Evolutionary conservation across 2,113 vertebrate species (phyloP).

Genomic region (Clarias batrachus): DNA sequence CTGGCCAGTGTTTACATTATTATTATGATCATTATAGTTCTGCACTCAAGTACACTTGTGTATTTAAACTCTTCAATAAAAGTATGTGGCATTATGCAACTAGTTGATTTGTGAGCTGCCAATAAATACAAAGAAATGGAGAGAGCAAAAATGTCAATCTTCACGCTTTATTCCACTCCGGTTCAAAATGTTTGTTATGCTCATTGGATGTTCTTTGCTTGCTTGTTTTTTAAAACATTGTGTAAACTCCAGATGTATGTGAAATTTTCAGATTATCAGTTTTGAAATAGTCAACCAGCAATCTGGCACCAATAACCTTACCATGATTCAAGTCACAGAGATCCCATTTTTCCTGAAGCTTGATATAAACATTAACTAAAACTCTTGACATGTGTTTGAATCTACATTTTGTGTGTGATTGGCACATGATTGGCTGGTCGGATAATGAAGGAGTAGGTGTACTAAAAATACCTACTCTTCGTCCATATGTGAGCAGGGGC

Average conservation of each 20-base stretch:
- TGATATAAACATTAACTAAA: too few relatives aligned
- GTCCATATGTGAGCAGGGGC: background rate
- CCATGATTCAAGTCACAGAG: background rate
- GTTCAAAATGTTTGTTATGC: background rate
- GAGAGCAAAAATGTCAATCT: too few relatives aligned
- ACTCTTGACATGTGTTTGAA: background rate
- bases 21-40: too few relatives aligned
- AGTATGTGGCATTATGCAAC: too few relatives aligned
- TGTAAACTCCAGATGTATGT: background rate
- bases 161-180: too few relatives aligned
- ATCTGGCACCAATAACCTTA: background rate
- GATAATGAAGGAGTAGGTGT: too few relatives aligned
- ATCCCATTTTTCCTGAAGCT: background rate
- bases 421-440: background rate
- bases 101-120: too few relatives aligned
- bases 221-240: background rate
- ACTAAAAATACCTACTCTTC: background rate
- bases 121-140: too few relatives aligned
- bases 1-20: too few relatives aligned
- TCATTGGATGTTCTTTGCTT: background rate
- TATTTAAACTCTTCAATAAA: too few relatives aligned
- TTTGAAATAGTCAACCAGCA: background rate
- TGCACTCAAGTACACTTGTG: too few relatives aligned
- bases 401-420: background rate
- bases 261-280: background rate